A percentile compares a stretch with the other conserved stretches of the same genome.
These are phyloP conservation scores for Xiphorhynchus erythropygius DNA, from an alignment of 2,797 vertebrate species.

Conservation along the genomic window DNA sequence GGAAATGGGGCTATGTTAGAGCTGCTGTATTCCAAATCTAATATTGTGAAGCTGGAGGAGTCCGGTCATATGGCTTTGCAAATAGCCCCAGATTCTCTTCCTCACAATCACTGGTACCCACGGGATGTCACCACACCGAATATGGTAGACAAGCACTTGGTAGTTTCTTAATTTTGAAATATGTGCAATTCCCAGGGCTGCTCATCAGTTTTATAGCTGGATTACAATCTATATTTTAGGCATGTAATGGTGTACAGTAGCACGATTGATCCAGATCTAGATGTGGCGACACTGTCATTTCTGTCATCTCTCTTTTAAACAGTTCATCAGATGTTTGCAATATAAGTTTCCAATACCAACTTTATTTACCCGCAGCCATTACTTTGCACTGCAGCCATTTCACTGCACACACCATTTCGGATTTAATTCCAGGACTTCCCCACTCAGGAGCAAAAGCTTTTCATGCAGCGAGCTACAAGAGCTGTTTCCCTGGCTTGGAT, in stretches of 20 bases:
- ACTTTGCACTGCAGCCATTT: constrained; percentile 6
- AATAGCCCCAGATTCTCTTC: neutral
- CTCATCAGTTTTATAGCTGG: neutral
- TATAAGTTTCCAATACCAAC: neutral
- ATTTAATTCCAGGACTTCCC: neutral
- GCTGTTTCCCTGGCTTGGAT: neutral
- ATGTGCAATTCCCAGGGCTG: neutral
- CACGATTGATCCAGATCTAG: constrained; percentile 3
- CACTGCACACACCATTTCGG: neutral
- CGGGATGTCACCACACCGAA: neutral
- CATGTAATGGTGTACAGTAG: neutral
- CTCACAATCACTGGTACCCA: neutral
- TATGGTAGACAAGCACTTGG: neutral
- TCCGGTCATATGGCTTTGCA: neutral
- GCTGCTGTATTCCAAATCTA: neutral
- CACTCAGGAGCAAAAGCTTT: neutral
- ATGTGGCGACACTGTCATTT: neutral
- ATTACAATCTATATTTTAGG: neutral
- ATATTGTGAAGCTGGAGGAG: neutral
- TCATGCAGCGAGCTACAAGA: neutral
- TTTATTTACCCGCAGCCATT: neutral
- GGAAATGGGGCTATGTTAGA: neutral
- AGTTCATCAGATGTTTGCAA: neutral
- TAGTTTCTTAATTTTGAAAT: neutral
- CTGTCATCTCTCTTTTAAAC: neutral